Conservation (phyloP, 2,113 vertebrate genomes). For the Hyaena hyaena region DNA sequence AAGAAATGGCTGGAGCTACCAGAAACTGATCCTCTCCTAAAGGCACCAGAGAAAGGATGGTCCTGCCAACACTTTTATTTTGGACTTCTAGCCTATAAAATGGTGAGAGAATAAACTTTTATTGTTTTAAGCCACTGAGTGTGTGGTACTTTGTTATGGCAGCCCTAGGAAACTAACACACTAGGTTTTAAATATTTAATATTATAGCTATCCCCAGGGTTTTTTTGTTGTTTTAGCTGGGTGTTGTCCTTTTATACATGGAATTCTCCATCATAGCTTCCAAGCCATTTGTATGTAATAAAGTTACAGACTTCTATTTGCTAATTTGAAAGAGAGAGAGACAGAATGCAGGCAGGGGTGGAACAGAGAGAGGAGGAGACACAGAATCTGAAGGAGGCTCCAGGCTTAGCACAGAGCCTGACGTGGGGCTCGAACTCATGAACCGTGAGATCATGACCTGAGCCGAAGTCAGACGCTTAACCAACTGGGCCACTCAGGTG, state of each 20-base stretch:
- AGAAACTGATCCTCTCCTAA: background rate
- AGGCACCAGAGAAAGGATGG: background rate
- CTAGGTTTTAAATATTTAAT: background rate
- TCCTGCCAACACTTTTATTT: background rate
- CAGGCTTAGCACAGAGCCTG: too few species aligned
- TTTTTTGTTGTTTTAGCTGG: background rate
- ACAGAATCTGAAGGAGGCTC: too few species aligned
- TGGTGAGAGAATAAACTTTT: background rate
- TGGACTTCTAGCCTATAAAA: background rate
- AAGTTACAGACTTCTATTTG: background rate
- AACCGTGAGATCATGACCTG: too few species aligned
- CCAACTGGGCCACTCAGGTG: too few species aligned
- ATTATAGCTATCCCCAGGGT: background rate
- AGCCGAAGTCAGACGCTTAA: too few species aligned
- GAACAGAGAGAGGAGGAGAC: too few species aligned
- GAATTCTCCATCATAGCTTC: background rate
- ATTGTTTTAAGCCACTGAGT: background rate
- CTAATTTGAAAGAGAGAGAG: background rate
- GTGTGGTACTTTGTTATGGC: background rate
- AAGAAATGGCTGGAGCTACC: background rate
- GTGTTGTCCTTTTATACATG: background rate
- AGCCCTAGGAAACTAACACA: background rate
- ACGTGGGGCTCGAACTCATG: too few species aligned
- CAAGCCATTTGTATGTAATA: background rate
- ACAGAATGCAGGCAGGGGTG: too few species aligned